A percentile compares a stretch with the other conserved stretches of the same genome.
These are phyloP conservation scores for Cephus runcator DNA, from an alignment of 2,888 invertebrate species.

Conservation along the genomic window DNA sequence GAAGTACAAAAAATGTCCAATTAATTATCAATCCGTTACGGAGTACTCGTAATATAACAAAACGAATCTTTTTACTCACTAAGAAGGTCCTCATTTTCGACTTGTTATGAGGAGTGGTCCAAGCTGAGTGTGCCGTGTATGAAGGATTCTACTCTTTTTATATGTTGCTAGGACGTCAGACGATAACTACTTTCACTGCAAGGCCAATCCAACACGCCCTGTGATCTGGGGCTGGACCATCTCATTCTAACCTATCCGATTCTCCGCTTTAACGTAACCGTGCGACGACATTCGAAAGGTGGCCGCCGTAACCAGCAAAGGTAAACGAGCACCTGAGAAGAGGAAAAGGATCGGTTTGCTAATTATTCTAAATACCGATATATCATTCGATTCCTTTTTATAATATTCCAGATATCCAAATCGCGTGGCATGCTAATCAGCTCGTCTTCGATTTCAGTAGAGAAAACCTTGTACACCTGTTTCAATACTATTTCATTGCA, in stretches of 20 bases:
- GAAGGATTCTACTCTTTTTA: conserved; percentile 41
- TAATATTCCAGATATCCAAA: not conserved
- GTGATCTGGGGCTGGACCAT: conserved; percentile 26
- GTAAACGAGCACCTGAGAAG: not conserved
- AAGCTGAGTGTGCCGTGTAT: conserved; percentile 34
- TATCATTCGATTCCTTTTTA: not conserved
- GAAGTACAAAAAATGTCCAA: not conserved
- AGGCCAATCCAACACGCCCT: conserved; percentile 25
- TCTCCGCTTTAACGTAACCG: conserved; percentile 12
- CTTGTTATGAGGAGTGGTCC: conserved; percentile 19
- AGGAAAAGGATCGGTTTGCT: not conserved
- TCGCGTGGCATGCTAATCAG: not conserved
- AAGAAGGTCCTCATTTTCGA: conserved; percentile 40
- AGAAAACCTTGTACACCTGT: not conserved
- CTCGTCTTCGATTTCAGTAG: not conserved
- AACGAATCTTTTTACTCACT: conserved; percentile 35
- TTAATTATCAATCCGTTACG: not conserved
- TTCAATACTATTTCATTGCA: not conserved
- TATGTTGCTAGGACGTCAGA: conserved; percentile 23
- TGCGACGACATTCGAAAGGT: conserved; percentile 18
- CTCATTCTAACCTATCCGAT: conserved; percentile 28
- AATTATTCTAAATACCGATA: not conserved
- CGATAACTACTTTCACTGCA: conserved; percentile 37
- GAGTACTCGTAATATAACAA: not conserved
- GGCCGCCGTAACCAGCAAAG: not conserved